These are phyloP conservation scores for Aproaerema taeniolella DNA, from an alignment of 2,888 invertebrate genomes.

Conservation along the genomic window DNA sequence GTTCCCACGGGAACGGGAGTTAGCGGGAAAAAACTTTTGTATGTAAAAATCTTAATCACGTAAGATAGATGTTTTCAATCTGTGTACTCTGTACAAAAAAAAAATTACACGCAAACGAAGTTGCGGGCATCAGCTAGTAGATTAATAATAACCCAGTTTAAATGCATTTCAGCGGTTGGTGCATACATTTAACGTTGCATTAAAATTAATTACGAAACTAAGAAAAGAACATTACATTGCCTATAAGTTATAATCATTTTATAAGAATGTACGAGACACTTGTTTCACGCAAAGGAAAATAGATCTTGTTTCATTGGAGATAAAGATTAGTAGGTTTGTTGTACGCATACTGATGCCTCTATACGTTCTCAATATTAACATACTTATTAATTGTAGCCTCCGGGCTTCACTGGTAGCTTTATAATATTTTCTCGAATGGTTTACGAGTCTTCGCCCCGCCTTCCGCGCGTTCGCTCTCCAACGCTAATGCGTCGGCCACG, in stretches of 20 bases:
- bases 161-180: too few relatives aligned
- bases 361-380: constrained; percentile 50
- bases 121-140: too few relatives aligned
- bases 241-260: not conserved
- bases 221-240: not conserved
- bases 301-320: too few relatives aligned
- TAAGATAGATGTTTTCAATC: too few relatives aligned
- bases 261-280: not conserved
- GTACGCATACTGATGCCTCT: not conserved
- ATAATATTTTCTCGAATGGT: constrained; percentile 66
- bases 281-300: not conserved
- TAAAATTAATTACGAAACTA: constrained; percentile 1
- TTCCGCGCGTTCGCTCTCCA: constrained; percentile 38
- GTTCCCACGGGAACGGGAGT: too few relatives aligned
- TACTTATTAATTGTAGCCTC: constrained; percentile 69
- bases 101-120: too few relatives aligned
- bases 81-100: too few relatives aligned
- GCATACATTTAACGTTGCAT: too few relatives aligned
- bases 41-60: too few relatives aligned
- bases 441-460: constrained; percentile 59
- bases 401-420: constrained; percentile 64
- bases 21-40: too few relatives aligned
- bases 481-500: constrained; percentile 40
- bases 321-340: not conserved
- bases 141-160: too few relatives aligned